Conservation (phyloP, 2,888 invertebrate species). For the Dicycla oo region DNA sequence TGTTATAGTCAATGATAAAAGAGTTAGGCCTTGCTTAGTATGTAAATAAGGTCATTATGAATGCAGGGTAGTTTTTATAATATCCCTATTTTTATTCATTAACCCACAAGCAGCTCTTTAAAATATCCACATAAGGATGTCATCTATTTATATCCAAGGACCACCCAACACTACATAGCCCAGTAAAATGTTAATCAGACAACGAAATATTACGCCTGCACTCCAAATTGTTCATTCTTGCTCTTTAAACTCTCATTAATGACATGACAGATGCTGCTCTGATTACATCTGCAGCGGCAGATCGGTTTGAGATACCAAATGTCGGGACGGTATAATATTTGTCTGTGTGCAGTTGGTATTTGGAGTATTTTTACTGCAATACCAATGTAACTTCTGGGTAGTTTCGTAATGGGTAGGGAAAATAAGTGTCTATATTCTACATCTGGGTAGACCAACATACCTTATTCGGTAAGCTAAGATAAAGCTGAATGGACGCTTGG, state of each 20-base stretch:
- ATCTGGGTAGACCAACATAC: neutral
- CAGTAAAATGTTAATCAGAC: slow-evolving; percentile 52
- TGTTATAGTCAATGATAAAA: neutral
- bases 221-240: slow-evolving; percentile 51
- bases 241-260: slow-evolving; percentile 59
- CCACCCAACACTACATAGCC: slow-evolving; percentile 34
- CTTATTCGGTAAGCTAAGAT: too few relatives aligned
- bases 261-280: slow-evolving; percentile 53
- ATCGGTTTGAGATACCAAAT: slow-evolving; percentile 53
- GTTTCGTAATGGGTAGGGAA: slow-evolving; percentile 3
- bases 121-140: neutral
- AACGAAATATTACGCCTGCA: slow-evolving; percentile 46
- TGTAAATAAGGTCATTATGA: too few relatives aligned
- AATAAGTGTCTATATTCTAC: neutral
- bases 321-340: slow-evolving; percentile 38
- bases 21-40: too few relatives aligned
- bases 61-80: neutral
- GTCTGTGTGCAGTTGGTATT: slow-evolving; percentile 42
- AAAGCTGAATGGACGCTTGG: neutral
- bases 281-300: slow-evolving; percentile 62
- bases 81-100: neutral
- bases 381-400: slow-evolving; percentile 41
- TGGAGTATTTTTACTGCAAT: slow-evolving; percentile 53
- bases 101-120: neutral
- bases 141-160: slow-evolving; percentile 30